Conservation (phyloP, 2,797 vertebrate species). For the Helostoma temminkii region DNA sequence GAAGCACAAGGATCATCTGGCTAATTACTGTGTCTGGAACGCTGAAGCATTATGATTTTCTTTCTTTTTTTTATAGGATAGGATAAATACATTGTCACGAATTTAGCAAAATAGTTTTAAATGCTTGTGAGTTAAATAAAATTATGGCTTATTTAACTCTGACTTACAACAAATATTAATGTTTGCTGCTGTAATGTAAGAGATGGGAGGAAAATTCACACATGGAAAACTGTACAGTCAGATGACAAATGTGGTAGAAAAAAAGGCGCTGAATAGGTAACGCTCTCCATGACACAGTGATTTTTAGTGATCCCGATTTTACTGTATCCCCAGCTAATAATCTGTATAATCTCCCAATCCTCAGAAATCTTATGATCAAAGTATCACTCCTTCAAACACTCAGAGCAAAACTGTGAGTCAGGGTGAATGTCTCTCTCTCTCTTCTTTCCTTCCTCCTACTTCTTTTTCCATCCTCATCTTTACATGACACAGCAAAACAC, state of each 20-base stretch:
- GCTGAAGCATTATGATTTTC: no score
- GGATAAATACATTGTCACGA: no score
- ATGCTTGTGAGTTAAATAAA: neutral
- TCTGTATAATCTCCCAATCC: conserved; percentile 53
- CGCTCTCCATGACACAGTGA: conserved; percentile 1
- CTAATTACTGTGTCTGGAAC: no score
- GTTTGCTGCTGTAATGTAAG: conserved; percentile 2
- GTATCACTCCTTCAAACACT: conserved; percentile 38
- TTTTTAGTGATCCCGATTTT: conserved; percentile 34
- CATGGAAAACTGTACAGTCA: conserved; percentile 1
- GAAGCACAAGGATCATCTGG: no score
- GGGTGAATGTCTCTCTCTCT: neutral
- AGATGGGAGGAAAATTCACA: neutral
- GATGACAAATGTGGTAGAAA: neutral
- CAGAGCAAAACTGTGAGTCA: conserved; percentile 22
- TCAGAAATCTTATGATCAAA: conserved; percentile 56
- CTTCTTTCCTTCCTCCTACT: neutral
- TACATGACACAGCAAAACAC: conserved; percentile 67
- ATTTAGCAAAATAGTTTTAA: neutral
- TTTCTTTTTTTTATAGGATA: no score
- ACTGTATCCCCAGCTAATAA: conserved; percentile 38
- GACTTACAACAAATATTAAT: conserved; percentile 15
- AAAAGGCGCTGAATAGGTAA: neutral
- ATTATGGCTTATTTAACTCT: conserved; percentile 30
- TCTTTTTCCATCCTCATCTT: conserved; percentile 23